Evolutionary conservation across 2,113 vertebrate genomes (phyloP).

Genomic region (Pluvialis apricaria): DNA sequence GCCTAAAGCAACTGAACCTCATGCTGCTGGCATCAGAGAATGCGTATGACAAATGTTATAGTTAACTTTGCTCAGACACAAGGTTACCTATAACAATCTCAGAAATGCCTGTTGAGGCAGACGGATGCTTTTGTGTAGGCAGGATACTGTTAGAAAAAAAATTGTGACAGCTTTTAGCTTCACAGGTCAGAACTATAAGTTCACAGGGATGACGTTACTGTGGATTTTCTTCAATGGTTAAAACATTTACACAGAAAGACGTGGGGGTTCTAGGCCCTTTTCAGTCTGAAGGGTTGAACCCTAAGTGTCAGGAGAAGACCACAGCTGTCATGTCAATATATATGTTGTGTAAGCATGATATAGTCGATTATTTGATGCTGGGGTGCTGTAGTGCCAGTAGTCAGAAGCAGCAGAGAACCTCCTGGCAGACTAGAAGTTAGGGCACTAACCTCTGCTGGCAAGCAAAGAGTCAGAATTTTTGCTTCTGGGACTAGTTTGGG

Average conservation of each 20-base stretch:
- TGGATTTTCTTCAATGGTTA: not conserved
- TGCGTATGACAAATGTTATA: not conserved
- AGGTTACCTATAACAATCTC: not conserved
- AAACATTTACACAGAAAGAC: not conserved
- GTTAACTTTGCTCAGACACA: not conserved
- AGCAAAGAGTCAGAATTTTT: not conserved
- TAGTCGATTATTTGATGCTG: not conserved
- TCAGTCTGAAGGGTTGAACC: not conserved
- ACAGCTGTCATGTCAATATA: rapidly evolving
- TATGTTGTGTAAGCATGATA: rapidly evolving
- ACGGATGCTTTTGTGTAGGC: rapidly evolving
- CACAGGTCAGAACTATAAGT: not conserved
- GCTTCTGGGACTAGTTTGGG: not conserved
- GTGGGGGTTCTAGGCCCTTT: not conserved
- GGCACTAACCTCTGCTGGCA: not conserved
- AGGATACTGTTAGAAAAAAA: not conserved
- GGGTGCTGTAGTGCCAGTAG: not conserved
- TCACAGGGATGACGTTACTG: not conserved
- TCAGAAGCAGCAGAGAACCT: not conserved
- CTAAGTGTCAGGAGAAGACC: not conserved
- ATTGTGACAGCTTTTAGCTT: not conserved
- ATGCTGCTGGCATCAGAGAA: not conserved
- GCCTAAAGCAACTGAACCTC: not conserved
- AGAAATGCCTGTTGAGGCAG: not conserved
- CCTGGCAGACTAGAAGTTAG: not conserved